Percentiles rank a stretch among this genome's conserved stretches.
Evolutionary conservation across 2,113 vertebrate genomes (phyloP).

Genomic region (Actinemys pallida): DNA sequence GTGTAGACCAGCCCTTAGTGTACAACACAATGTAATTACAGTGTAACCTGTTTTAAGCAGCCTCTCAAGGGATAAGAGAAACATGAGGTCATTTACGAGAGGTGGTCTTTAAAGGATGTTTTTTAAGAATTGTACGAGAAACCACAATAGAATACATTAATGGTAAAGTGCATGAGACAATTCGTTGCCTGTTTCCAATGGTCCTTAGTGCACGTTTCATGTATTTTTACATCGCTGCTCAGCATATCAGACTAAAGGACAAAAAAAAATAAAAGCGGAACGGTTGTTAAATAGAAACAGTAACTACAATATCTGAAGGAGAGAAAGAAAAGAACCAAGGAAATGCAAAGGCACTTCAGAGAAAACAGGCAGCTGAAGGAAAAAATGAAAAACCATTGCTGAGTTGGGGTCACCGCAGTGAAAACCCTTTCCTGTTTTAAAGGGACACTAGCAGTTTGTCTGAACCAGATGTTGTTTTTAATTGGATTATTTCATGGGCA

Average conservation of each 20-base stretch:
- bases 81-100: background rate
- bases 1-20: background rate
- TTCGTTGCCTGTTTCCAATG: background rate
- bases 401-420: background rate
- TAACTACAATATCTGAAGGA: background rate
- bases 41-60: rapidly evolving
- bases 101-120: background rate
- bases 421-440: constrained; percentile 49
- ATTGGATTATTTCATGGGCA: constrained; percentile 62
- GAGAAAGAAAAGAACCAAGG: background rate
- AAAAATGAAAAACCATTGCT: background rate
- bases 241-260: background rate
- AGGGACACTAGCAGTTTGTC: constrained; percentile 52
- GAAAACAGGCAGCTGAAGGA: background rate
- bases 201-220: background rate
- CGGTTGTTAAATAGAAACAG: background rate
- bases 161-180: background rate
- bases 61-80: background rate
- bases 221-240: rapidly evolving
- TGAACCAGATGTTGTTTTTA: constrained; percentile 69
- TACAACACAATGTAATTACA: background rate
- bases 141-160: background rate
- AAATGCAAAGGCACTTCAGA: background rate
- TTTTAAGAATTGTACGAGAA: background rate
- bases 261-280: background rate